A percentile compares a stretch with the other conserved stretches of the same genome.
Evolutionary conservation across 1,140 invertebrate species (phyloP).

Genomic region (Cotesia vestalis): DNA sequence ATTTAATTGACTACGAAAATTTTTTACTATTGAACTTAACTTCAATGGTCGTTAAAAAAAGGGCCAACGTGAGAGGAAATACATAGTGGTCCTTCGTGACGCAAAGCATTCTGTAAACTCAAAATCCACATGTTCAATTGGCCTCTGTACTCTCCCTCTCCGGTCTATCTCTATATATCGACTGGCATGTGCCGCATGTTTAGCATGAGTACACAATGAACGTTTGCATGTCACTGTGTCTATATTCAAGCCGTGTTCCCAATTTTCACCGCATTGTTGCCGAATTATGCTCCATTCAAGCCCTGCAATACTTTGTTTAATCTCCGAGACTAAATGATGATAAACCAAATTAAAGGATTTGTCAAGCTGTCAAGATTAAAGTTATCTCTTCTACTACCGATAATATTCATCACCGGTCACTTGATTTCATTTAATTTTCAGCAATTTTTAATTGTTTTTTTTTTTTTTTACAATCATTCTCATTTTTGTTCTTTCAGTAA

Average conservation of each 20-base stretch:
- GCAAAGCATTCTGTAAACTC: background rate
- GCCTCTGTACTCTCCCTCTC: background rate
- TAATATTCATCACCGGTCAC: too few relatives aligned
- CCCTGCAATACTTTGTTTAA: background rate
- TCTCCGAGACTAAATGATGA: too few relatives aligned
- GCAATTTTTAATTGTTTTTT: too few relatives aligned
- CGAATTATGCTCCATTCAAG: constrained; percentile 1
- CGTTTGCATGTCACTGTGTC: constrained; percentile 9
- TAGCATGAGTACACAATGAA: background rate
- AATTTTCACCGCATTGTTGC: constrained; percentile 4
- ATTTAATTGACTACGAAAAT: too few relatives aligned
- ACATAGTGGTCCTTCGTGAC: background rate
- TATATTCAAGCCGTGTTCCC: background rate
- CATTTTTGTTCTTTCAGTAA: too few relatives aligned
- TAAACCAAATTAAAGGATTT: background rate
- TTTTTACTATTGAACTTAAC: too few relatives aligned
- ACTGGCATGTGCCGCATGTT: constrained; percentile 19
- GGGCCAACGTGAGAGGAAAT: too few relatives aligned
- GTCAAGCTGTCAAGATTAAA: background rate
- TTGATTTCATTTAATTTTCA: too few relatives aligned
- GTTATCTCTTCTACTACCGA: too few relatives aligned
- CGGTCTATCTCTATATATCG: background rate
- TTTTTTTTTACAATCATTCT: too few relatives aligned
- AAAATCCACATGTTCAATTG: constrained; percentile 23
- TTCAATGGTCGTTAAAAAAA: too few relatives aligned